Base-by-base conservation (phyloP, 2,888 invertebrate species). In the Myathropa florea region DNA sequence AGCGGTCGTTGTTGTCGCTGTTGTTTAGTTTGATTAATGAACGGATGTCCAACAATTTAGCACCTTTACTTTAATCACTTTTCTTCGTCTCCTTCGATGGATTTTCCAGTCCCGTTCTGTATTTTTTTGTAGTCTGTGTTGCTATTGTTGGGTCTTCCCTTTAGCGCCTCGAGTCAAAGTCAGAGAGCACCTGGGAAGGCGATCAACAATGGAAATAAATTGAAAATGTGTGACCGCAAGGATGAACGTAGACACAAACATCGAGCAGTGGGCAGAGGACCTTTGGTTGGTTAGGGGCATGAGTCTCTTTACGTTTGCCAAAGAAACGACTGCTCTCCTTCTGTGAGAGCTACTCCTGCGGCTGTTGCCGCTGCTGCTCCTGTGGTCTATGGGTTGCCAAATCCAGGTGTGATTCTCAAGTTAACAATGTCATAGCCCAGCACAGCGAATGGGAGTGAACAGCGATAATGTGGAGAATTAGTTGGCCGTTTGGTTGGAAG, bases 11-110 rank as follows among this genome's bases (percentile, higher is more conserved):
- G 53, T 39, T 75, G 57, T 33, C 46, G 39, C 53, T 79, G 73
- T 83, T 78, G 65, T 83, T 73, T 65, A 70, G 78, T 65, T 86
- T 86, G 86, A 86, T 86, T 83, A 86, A 86, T 86, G 86, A 86
- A 86, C 86, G 86, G 86, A 83, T 86, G 86, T 83, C 78, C 78
- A 71, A 79, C 86, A 86, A 86, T 86, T 86, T 86, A 86, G 86
- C 86, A 86, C 86, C 78, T 83, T 79, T 86, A 82, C 78, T 82
- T 78, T 83, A 83, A 79, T 86, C 83, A 83, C 86, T 70, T 79
- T 83, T 82, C 70, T 82, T 65, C 65, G 59, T 76, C 23, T 77
- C 63, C 30, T 75, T 79, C 24, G 14, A 79, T 73, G 67, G 70
- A 59, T 57, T 63, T 75, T 75, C 12, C 36, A 28, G 57, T 70